These are phyloP conservation scores for Caenorhabditis brenneri DNA, from an alignment of 1,140 invertebrate species.

Conservation along the genomic window DNA sequence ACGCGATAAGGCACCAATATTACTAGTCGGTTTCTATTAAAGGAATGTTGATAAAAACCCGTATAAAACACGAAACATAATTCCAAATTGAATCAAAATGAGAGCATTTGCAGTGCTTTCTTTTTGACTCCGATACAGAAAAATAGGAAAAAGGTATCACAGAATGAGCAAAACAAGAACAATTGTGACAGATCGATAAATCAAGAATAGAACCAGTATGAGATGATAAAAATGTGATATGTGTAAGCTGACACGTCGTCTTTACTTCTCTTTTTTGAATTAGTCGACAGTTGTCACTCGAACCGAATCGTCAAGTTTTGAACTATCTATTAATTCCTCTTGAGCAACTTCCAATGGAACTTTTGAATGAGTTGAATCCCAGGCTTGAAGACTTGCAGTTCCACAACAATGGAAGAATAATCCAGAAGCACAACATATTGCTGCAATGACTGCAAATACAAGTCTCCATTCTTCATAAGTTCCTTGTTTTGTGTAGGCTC, in stretches of 20 bases:
- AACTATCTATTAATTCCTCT: conserved; percentile 20
- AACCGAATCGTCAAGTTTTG: conserved; percentile 8
- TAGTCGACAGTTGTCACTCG: conserved; percentile 14
- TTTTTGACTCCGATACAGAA: neutral
- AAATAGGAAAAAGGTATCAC: conserved; percentile 27
- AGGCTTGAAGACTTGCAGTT: conserved; percentile 35
- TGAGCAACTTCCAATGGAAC: neutral
- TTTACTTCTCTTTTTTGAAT: neutral
- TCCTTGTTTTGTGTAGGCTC: conserved; percentile 43
- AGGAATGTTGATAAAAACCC: neutral
- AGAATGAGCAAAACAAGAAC: conserved; percentile 27
- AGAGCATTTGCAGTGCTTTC: neutral
- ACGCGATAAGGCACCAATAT: neutral
- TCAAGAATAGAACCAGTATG: conserved; percentile 36
- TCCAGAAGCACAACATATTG: conserved; percentile 46
- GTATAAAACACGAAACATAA: neutral
- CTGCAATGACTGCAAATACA: conserved; percentile 43
- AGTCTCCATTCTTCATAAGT: conserved; percentile 38
- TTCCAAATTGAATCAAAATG: neutral
- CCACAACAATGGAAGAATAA: conserved; percentile 58
- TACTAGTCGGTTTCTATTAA: conserved; percentile 31
- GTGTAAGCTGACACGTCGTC: neutral
- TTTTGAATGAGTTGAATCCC: conserved; percentile 13
- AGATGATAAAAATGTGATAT: conserved; percentile 33
- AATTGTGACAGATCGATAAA: conserved; percentile 25